Conservation (phyloP, 2,797 vertebrate genomes). For the Centroberyx gerrardi region DNA sequence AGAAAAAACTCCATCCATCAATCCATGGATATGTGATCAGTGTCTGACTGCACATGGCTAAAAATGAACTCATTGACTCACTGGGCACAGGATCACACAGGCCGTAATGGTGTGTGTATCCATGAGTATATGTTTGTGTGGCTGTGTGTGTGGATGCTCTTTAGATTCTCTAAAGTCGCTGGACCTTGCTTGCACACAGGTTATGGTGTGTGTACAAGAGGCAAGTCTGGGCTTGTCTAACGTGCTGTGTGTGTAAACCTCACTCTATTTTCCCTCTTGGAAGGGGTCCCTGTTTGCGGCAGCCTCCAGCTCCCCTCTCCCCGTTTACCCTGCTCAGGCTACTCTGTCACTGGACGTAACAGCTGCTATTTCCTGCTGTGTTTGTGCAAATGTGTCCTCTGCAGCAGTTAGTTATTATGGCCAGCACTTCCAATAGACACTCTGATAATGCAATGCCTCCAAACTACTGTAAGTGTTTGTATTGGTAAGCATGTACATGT, state of each 20-base stretch:
- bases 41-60: constrained; percentile 22
- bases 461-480: constrained; percentile 10
- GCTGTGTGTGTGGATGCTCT: constrained; percentile 38
- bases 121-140: constrained; percentile 15
- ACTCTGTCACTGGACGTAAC: constrained; percentile 68
- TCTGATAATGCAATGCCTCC: constrained; percentile 37
- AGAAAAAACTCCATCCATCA: not conserved
- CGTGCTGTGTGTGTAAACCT: constrained; percentile 75
- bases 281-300: constrained; percentile 75
- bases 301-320: constrained; percentile 62
- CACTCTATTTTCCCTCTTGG: constrained; percentile 82
- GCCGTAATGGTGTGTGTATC: not conserved
- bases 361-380: constrained; percentile 68
- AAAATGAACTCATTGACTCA: constrained; percentile 27
- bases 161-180: constrained; percentile 33
- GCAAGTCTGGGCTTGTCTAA: constrained; percentile 86
- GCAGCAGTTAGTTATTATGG: constrained; percentile 28
- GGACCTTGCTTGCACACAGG: constrained; percentile 52
- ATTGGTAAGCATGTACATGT: not conserved
- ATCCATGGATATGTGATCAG: not conserved
- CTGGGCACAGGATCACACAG: constrained; percentile 19
- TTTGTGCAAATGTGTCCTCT: constrained; percentile 49
- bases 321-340: constrained; percentile 62
- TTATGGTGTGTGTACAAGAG: constrained; percentile 72
- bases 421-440: constrained; percentile 34